Conservation (phyloP, 2,113 vertebrate species). For the Ptilorrhoa leucosticta region DNA sequence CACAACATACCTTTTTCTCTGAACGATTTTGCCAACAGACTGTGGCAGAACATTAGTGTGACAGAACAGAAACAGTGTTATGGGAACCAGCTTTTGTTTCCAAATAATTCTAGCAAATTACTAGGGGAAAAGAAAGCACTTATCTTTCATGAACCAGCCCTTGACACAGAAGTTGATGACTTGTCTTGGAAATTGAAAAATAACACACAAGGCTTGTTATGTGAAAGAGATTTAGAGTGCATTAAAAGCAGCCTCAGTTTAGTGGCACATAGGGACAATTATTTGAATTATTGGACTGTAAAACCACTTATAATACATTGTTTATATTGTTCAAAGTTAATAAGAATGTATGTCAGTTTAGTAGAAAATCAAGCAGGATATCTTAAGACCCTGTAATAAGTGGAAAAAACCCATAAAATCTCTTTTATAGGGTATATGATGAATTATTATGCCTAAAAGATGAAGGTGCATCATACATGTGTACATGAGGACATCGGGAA, state of each 20-base stretch:
- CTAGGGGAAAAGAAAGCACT: neutral
- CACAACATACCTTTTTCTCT: neutral
- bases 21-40: neutral
- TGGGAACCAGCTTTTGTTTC: neutral
- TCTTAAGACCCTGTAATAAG: neutral
- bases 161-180: neutral
- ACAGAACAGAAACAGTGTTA: neutral
- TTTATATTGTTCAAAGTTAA: neutral
- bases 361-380: neutral
- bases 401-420: neutral
- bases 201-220: neutral
- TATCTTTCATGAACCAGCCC: neutral
- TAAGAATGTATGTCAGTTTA: neutral
- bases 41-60: neutral
- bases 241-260: neutral
- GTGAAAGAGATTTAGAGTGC: neutral
- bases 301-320: neutral
- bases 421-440: neutral
- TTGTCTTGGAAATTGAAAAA: neutral
- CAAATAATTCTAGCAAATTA: neutral
- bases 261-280: neutral
- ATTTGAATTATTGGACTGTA: neutral
- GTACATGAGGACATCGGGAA: neutral
- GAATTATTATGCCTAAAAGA: neutral
- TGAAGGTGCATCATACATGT: neutral